A percentile compares a stretch with the other conserved stretches of the same genome.
phyloP scores from a whole-genome alignment of 1,140 invertebrate genomes.

The Neotoxoptera formosana region DNA sequence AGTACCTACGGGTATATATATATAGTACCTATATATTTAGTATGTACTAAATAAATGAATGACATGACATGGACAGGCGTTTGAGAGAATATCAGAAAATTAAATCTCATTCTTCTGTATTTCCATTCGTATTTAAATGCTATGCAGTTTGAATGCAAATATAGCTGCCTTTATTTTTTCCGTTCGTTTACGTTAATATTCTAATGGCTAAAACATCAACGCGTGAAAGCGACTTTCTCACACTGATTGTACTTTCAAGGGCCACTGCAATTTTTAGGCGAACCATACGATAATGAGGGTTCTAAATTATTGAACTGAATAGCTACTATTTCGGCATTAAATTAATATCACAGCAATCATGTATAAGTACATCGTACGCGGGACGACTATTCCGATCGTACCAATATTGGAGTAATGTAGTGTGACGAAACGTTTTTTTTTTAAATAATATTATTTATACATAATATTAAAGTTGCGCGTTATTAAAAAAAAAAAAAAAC shows the following conservation, averaged over 20 bases:
- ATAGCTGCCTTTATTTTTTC: neutral
- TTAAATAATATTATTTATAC: too few relatives aligned
- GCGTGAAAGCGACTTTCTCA: neutral
- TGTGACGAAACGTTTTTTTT: neutral
- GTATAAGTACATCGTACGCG: too few relatives aligned
- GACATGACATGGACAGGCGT: neutral
- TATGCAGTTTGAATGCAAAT: neutral
- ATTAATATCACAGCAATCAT: neutral
- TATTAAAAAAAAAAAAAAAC: too few relatives aligned
- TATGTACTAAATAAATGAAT: neutral
- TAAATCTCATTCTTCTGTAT: conserved; percentile 25
- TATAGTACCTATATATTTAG: too few relatives aligned
- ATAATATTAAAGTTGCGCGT: too few relatives aligned
- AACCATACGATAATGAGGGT: neutral
- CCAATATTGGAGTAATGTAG: neutral
- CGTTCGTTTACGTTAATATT: neutral
- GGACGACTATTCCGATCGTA: neutral
- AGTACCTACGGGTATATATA: too few relatives aligned
- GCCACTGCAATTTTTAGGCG: neutral
- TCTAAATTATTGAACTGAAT: neutral
- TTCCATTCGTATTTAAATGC: neutral
- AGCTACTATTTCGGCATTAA: neutral
- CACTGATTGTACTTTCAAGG: too few relatives aligned
- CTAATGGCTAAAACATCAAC: neutral
- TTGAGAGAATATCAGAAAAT: neutral